phyloP scores from a whole-genome alignment of 2,888 invertebrate species.

The Melinaea menophilus region DNA sequence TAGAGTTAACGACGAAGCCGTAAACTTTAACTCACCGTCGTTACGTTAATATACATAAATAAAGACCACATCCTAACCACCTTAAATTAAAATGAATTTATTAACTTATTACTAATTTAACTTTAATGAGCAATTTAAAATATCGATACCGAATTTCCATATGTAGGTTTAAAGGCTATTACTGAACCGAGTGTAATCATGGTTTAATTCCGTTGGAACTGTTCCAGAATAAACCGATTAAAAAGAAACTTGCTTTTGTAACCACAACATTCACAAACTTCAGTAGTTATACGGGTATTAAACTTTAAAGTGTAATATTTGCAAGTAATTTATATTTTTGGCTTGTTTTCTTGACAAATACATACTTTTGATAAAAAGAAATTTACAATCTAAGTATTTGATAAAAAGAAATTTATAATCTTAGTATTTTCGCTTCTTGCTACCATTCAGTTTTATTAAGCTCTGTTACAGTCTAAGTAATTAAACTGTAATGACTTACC shows the following conservation, averaged over 20 bases:
- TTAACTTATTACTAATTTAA: no score
- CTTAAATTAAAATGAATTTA: no score
- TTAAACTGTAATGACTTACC: no score
- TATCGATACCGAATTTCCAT: slow-evolving; percentile 20
- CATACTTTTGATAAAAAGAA: no score
- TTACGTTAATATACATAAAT: no score
- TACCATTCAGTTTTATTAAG: no score
- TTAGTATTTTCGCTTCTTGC: no score
- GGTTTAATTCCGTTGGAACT: slow-evolving; percentile 53
- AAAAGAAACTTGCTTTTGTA: slow-evolving; percentile 28
- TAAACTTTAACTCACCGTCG: no score
- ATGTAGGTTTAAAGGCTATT: slow-evolving; percentile 33
- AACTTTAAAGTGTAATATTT: slow-evolving; percentile 1
- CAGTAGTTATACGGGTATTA: slow-evolving; percentile 5
- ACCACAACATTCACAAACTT: slow-evolving; percentile 21
- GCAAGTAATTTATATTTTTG: slow-evolving; percentile 7
- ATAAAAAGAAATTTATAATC: no score
- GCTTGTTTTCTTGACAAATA: neutral
- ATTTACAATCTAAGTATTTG: no score
- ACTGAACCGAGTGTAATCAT: slow-evolving; percentile 46
- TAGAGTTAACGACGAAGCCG: no score
- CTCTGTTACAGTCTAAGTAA: no score
- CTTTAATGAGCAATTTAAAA: slow-evolving; percentile 18
- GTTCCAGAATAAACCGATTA: slow-evolving; percentile 47
- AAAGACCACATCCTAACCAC: neutral